Evolutionary conservation across 1,140 invertebrate genomes (phyloP), one percentile per base, ranked within the genome.

Genomic region (Achatina immaculata): DNA sequence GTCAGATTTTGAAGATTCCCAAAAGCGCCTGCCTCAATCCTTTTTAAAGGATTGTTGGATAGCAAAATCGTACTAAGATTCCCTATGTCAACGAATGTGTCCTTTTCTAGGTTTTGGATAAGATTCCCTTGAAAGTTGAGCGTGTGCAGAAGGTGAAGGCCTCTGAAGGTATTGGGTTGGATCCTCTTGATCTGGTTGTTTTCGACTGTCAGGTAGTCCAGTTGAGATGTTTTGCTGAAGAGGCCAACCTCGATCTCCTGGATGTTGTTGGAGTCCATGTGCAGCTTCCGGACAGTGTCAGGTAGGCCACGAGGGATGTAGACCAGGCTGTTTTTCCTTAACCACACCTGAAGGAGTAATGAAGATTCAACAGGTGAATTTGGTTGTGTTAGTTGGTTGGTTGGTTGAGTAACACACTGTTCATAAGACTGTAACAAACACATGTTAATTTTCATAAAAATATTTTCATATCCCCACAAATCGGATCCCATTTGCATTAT

Each of bases 271-370:
- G 84, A 85, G 80, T 89, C 85, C 69, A 91, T 85, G 76, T 85
- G 85, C 0, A 89, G 76, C 75, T 85, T 88, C 3, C 68, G 51
- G 9, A 88, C 72, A 66, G 80, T 83, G 87, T 78, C 93, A 93
- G 58, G 93, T 91, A 6, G 94, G 94, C 38, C 96, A 87, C 88
- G 94, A 94, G 83, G 92, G 89, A 7, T 96, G 95, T 68, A 97
- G 40, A 83, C 84, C 55, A 89, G 77, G 6, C 84, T 81, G 80
- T 90, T 90, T 62, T 81, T 43, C 66, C 83, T 85, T 24, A 90
- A 42, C 87, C 88, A 95, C 21, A 98, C 92, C 83, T 78, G 65
- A 36, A 6, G 65, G 68, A 28, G 28, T n/a, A n/a, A n/a, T n/a
- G n/a, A n/a, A n/a, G n/a, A n/a, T n/a, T n/a, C n/a, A n/a, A n/a